These are phyloP conservation scores for Parnassius mnemosyne DNA, from an alignment of 2,888 invertebrate genomes.

Conservation along the genomic window DNA sequence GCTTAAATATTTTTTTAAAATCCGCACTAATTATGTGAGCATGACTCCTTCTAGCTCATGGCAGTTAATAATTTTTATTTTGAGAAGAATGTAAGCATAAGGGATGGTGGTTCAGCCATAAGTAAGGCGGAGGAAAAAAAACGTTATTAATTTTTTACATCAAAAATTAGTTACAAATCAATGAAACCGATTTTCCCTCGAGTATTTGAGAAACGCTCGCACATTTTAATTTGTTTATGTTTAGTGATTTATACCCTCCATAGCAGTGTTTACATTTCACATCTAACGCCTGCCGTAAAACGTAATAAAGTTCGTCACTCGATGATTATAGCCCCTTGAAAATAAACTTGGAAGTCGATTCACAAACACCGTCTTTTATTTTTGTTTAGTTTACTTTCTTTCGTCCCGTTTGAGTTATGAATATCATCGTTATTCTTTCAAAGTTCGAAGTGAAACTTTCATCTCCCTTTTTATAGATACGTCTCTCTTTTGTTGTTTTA, in stretches of 20 bases:
- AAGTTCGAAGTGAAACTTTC: slow-evolving; percentile 46
- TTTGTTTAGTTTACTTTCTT: slow-evolving; percentile 63
- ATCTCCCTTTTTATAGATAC: slow-evolving; percentile 47
- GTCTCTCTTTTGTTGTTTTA: slow-evolving; percentile 41
- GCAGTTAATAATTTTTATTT: too few species aligned
- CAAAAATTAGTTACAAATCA: too few species aligned
- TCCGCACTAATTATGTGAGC: too few species aligned
- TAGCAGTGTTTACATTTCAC: slow-evolving; percentile 59
- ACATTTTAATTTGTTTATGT: slow-evolving; percentile 65
- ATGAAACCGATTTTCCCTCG: too few species aligned
- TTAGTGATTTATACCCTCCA: slow-evolving; percentile 57
- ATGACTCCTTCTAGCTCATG: too few species aligned
- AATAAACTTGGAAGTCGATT: slow-evolving; percentile 66
- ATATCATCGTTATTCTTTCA: slow-evolving; percentile 61
- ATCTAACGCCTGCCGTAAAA: slow-evolving; percentile 50
- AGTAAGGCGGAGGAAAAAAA: too few species aligned
- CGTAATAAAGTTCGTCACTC: slow-evolving; percentile 62
- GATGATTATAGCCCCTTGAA: slow-evolving; percentile 71
- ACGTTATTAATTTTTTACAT: too few species aligned
- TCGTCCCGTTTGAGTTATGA: slow-evolving; percentile 53
- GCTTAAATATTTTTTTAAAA: too few species aligned
- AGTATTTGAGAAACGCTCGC: slow-evolving; percentile 1
- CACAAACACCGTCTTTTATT: slow-evolving; percentile 61
- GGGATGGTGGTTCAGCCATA: too few species aligned
- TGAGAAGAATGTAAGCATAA: too few species aligned